phyloP scores from a whole-genome alignment of 2,888 invertebrate genomes.

The Sialis lutaria region DNA sequence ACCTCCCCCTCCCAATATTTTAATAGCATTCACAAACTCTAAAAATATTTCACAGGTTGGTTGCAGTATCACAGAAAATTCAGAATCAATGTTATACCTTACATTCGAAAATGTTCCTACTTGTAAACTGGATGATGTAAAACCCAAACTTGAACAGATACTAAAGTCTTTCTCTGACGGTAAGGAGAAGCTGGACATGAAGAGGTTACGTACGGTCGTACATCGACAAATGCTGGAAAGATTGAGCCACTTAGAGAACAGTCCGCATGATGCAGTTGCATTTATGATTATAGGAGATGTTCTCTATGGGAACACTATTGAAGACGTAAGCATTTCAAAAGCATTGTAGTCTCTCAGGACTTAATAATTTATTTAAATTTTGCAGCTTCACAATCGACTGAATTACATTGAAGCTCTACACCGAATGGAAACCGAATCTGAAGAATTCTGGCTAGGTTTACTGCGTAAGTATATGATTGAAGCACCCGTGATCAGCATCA shows the following conservation, averaged over 20 bases:
- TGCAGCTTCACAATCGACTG: constrained; percentile 45
- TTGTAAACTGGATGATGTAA: constrained; percentile 42
- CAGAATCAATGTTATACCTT: constrained; percentile 49
- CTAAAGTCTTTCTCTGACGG: constrained; percentile 28
- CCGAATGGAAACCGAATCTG: constrained; percentile 39
- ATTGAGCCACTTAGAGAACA: constrained; percentile 52
- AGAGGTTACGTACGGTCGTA: constrained; percentile 53
- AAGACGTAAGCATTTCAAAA: constrained; percentile 40
- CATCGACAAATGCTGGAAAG: constrained; percentile 50
- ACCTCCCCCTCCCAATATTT: too few relatives aligned
- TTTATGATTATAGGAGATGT: constrained; percentile 67
- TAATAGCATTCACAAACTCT: neutral
- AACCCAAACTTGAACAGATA: constrained; percentile 32
- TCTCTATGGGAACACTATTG: constrained; percentile 55
- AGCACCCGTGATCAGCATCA: constrained; percentile 41
- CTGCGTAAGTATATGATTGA: constrained; percentile 49
- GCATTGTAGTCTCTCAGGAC: neutral
- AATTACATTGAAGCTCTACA: constrained; percentile 46
- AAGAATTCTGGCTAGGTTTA: constrained; percentile 54
- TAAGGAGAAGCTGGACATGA: constrained; percentile 48
- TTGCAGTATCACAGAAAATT: constrained; percentile 54
- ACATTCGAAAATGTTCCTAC: constrained; percentile 60
- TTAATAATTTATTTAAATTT: neutral
- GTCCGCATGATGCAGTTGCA: constrained; percentile 60
- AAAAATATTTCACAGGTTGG: constrained; percentile 33